phyloP scores from a whole-genome alignment of 2,888 invertebrate species.

The Ctena decussata region DNA sequence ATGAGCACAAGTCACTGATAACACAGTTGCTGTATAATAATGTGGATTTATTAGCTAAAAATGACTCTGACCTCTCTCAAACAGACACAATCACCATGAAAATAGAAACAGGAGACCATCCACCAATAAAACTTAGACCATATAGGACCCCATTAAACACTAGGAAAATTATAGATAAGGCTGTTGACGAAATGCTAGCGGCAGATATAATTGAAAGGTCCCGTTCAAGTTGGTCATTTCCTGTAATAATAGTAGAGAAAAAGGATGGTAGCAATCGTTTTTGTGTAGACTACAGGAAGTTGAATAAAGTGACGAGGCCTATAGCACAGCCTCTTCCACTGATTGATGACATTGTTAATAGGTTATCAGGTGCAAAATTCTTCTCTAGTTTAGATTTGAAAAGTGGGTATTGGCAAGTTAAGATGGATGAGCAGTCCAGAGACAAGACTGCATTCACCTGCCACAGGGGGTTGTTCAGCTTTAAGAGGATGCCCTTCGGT shows the following conservation, averaged over 20 bases:
- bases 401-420: not conserved
- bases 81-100: not conserved
- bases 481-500: not conserved
- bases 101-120: not conserved
- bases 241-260: not conserved
- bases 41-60: not conserved
- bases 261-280: not conserved
- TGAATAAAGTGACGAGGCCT: not conserved
- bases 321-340: not conserved
- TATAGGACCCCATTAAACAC: not conserved
- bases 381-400: not conserved
- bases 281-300: not conserved
- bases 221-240: not conserved
- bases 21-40: not conserved
- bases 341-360: not conserved
- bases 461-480: not conserved
- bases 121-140: not conserved
- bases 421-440: not conserved
- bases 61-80: not conserved
- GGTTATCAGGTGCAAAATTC: not conserved
- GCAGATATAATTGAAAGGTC: not conserved
- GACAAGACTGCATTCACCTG: not conserved
- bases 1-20: not conserved
- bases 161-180: not conserved
- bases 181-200: not conserved